Base-by-base conservation (phyloP, 2,113 vertebrate species). In the Falcunculus frontatus region DNA sequence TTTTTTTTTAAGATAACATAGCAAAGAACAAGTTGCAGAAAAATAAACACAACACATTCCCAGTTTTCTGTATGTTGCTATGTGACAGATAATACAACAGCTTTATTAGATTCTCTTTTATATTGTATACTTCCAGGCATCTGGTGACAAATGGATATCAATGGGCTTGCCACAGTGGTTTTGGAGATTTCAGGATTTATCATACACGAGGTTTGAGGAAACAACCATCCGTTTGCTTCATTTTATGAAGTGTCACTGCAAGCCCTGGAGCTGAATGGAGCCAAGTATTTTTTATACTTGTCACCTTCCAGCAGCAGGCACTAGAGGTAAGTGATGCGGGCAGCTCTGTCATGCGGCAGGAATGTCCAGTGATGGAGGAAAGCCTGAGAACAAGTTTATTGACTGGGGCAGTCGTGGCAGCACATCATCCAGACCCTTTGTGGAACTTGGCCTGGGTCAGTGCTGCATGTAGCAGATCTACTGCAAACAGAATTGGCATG, bases 1-100 rank as follows among this genome's bases (percentile, higher is more conserved):
- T 39, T 69, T 69, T 35, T 69, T 46, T 16, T 53, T 52, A 35
- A n/a, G 27, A 53, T 4, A 75, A 47, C 4, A 14, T 10, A n/a
- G 16, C 2, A 49, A 78, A 95, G 17, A 69, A 4, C 9, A 68
- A 93, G 11, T 49, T 79, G 35, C 53, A 76, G 35, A 64, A 82
- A 87, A 93, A 84, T 17, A 94, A 87, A 59, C 33, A 75, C 17
- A 62, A n/a, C 17, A 57, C 20, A 13, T 50, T 35, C 13, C 4
- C 16, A 3, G 4, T 64, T 84, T 63, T 17, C 37, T 90, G 6
- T 65, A 37, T 0, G 0, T 76, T 4, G 13, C 35, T 65, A 44
- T 65, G 41, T 30, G 29, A 44, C 41, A 76, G n/a, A 19, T 65
- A 53, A 56, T 64, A 47, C 10, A 9, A 60, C 46, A 56, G 16